Evolutionary conservation across 2,113 vertebrate species (phyloP).

Genomic region (Oceanites oceanicus): DNA sequence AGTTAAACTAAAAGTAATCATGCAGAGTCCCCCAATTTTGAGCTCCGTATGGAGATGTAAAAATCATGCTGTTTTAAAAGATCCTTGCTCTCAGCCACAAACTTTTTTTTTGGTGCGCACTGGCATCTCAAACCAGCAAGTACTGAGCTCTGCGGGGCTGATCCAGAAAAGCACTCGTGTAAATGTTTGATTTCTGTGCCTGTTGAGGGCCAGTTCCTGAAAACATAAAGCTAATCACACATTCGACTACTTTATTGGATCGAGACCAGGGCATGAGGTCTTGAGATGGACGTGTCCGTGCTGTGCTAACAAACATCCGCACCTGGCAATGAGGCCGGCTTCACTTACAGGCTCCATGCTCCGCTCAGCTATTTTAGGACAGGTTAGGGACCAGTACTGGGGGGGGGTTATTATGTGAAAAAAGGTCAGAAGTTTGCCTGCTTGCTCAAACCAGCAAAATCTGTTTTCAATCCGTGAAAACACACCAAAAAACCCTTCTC

Average conservation of each 20-base stretch:
- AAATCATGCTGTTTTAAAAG: neutral
- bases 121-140: neutral
- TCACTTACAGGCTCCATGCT: neutral
- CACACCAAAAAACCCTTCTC: neutral
- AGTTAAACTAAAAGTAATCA: neutral
- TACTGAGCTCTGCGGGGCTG: neutral
- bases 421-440: slow-evolving; percentile 52
- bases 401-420: neutral
- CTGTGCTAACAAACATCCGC: neutral
- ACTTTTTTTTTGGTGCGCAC: neutral
- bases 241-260: neutral
- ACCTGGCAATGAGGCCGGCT: neutral
- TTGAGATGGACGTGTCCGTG: fast-evolving
- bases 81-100: neutral
- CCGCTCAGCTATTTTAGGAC: neutral
- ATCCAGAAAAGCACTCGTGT: neutral
- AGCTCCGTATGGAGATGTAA: neutral
- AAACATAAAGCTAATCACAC: neutral
- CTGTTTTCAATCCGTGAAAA: slow-evolving; percentile 39
- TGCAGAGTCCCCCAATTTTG: neutral
- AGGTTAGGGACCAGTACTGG: neutral
- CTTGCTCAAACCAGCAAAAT: slow-evolving; percentile 18
- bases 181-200: neutral
- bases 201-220: neutral
- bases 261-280: neutral